Percentiles rank a stretch among this genome's conserved stretches.
These are phyloP conservation scores for Lepeophtheirus nordmannii DNA, from an alignment of 2,888 invertebrate species.

Conservation along the genomic window DNA sequence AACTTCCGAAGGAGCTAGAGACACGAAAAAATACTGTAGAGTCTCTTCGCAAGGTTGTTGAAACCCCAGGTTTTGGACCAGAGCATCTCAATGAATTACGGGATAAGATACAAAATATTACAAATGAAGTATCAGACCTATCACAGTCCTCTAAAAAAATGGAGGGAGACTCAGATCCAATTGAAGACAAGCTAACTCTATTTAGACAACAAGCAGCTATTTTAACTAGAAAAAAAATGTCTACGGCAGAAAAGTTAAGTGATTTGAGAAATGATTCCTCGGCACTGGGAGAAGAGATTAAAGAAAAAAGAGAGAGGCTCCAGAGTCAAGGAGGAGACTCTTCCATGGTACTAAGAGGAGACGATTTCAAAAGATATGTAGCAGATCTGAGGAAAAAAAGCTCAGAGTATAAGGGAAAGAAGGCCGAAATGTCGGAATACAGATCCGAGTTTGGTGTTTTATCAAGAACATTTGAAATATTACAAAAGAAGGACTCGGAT, in stretches of 20 bases:
- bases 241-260: slow-evolving; percentile 51
- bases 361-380: slow-evolving; percentile 70
- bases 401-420: slow-evolving; percentile 60
- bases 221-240: slow-evolving; percentile 61
- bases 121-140: slow-evolving; percentile 11
- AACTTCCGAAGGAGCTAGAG: slow-evolving; percentile 56
- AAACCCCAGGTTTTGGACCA: slow-evolving; percentile 49
- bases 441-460: slow-evolving; percentile 61
- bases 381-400: slow-evolving; percentile 62
- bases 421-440: slow-evolving; percentile 55
- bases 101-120: slow-evolving; percentile 41
- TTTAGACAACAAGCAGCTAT: slow-evolving; percentile 46
- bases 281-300: slow-evolving; percentile 45
- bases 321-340: slow-evolving; percentile 45
- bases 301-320: slow-evolving; percentile 37
- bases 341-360: slow-evolving; percentile 50
- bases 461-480: slow-evolving; percentile 55
- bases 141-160: slow-evolving; percentile 8
- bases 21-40: slow-evolving; percentile 48
- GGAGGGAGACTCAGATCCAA: slow-evolving; percentile 43
- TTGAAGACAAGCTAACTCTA: slow-evolving; percentile 57
- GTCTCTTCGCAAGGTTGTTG: slow-evolving; percentile 51
- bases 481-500: slow-evolving; percentile 40
- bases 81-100: slow-evolving; percentile 40
- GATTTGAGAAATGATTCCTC: slow-evolving; percentile 48